Percentiles rank a stretch among this genome's conserved stretches.
These are phyloP conservation scores for Mohoua ochrocephala DNA, from an alignment of 2,113 vertebrate species.

Conservation along the genomic window DNA sequence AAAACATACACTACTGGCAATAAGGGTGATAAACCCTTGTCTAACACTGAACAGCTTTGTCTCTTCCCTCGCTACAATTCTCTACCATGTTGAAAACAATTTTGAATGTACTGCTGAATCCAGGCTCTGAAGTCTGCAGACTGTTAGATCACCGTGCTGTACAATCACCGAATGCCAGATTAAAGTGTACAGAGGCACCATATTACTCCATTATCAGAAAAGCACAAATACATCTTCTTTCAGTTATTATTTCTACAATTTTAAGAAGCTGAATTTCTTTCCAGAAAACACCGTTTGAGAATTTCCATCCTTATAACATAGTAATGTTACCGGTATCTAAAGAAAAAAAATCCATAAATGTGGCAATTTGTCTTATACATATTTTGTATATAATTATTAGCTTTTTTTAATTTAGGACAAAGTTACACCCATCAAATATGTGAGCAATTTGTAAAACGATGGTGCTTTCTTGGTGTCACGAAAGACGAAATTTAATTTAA, in stretches of 20 bases:
- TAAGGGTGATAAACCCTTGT: not conserved
- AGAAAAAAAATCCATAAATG: not conserved
- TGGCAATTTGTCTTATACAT: accelerated
- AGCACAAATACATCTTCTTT: not conserved
- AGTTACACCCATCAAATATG: not conserved
- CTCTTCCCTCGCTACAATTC: not conserved
- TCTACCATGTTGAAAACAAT: not conserved
- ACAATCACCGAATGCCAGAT: not conserved
- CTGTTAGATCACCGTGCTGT: not conserved
- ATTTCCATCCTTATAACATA: not conserved
- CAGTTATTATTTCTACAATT: not conserved
- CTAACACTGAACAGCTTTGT: not conserved
- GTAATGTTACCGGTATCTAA: not conserved
- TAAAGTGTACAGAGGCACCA: not conserved
- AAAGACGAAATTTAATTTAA: not conserved
- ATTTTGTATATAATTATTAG: not conserved
- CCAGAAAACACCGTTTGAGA: not conserved
- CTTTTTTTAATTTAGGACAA: not conserved
- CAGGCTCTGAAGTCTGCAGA: not conserved
- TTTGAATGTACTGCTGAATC: not conserved
- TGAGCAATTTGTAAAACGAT: not conserved
- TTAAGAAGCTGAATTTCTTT: not conserved
- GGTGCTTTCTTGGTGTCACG: not conserved
- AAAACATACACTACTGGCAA: not conserved
- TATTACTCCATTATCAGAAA: not conserved